Percentiles rank a stretch among this genome's conserved stretches.
Conservation (phyloP, 2,888 invertebrate genomes). For the Troglohyphantes excavatus region DNA sequence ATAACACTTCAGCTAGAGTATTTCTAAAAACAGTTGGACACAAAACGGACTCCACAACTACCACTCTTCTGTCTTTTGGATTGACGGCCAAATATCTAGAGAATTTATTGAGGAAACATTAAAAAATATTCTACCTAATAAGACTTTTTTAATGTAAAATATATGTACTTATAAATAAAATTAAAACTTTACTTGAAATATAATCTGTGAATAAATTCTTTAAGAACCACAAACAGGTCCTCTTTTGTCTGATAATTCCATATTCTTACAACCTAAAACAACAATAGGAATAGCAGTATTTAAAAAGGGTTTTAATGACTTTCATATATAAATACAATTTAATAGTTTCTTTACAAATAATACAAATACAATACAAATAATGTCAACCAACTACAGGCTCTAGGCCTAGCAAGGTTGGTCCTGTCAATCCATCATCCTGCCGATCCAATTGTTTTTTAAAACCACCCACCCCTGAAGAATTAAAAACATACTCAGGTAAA, state of each 20-base stretch:
- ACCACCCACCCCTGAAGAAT: too few relatives aligned
- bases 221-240: conserved; percentile 91
- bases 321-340: neutral
- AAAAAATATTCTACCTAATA: neutral
- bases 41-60: conserved; percentile 94
- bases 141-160: neutral
- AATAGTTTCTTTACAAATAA: neutral
- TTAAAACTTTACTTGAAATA: conserved; percentile 90
- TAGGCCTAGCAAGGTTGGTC: too few relatives aligned
- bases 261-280: conserved; percentile 78
- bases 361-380: too few relatives aligned
- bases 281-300: neutral
- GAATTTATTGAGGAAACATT: neutral
- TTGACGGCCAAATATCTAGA: conserved; percentile 92
- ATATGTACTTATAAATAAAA: neutral
- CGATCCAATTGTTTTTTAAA: too few relatives aligned
- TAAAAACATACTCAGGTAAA: too few relatives aligned
- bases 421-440: too few relatives aligned
- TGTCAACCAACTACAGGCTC: too few relatives aligned
- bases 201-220: conserved; percentile 92
- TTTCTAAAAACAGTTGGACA: conserved; percentile 91
- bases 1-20: conserved; percentile 94
- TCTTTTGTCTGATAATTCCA: conserved; percentile 81
- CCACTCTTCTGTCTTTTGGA: conserved; percentile 95
- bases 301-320: neutral